Percentiles rank a stretch among this genome's conserved stretches.
Conservation (phyloP, 2,797 vertebrate species). For the Sebastes aleutianus region DNA sequence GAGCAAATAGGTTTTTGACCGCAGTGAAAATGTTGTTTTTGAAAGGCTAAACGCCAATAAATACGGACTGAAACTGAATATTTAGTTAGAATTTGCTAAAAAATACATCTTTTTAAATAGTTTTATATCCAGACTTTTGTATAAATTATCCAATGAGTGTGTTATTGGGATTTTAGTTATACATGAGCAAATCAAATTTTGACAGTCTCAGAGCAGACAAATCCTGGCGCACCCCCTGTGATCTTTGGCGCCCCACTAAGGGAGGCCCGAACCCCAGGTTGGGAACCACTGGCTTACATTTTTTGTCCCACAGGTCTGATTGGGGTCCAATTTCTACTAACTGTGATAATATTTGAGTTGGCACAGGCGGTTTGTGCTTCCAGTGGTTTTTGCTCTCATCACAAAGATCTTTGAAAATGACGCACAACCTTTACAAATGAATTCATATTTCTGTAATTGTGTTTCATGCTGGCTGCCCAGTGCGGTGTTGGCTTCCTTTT, state of each 20-base stretch:
- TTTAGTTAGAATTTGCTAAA: neutral
- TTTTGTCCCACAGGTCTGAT: slow-evolving; percentile 45
- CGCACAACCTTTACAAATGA: slow-evolving; percentile 69
- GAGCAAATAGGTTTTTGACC: too few species aligned
- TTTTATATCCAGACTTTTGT: neutral
- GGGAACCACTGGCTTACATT: slow-evolving; percentile 28
- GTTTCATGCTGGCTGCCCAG: slow-evolving; percentile 58
- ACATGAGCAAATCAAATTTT: neutral
- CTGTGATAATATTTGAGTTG: slow-evolving; percentile 73
- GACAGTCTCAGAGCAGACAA: neutral
- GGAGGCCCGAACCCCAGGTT: neutral
- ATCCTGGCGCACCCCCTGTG: neutral
- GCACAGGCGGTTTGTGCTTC: slow-evolving; percentile 55
- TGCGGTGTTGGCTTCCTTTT: slow-evolving; percentile 50
- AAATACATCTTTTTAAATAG: neutral
- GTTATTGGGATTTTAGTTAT: neutral
- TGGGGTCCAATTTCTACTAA: slow-evolving; percentile 54
- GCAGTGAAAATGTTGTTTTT: too few species aligned
- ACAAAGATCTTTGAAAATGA: slow-evolving; percentile 63
- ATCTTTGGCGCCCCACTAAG: neutral
- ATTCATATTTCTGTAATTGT: slow-evolving; percentile 74
- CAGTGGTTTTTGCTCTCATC: slow-evolving; percentile 57
- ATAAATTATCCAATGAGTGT: neutral
- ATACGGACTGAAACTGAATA: neutral
- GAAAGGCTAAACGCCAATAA: too few species aligned